Evolutionary conservation across 2,797 vertebrate species (phyloP).

Genomic region (Sphenodon punctatus): DNA sequence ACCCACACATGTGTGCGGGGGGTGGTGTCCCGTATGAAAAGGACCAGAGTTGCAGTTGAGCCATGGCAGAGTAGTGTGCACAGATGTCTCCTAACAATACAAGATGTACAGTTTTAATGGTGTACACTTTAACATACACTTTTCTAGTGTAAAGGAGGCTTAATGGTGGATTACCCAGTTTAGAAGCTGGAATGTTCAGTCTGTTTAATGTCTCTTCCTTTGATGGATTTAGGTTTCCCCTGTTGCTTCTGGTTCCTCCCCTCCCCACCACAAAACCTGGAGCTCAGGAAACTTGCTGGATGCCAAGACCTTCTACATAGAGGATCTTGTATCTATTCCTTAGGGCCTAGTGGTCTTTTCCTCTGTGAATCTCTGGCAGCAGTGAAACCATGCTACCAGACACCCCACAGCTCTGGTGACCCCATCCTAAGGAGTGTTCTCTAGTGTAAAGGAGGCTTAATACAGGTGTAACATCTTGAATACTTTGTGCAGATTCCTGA

Average conservation of each 20-base stretch:
- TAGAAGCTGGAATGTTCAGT: not conserved
- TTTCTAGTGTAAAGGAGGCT: too few relatives aligned
- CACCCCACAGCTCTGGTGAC: not conserved
- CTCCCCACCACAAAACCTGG: not conserved
- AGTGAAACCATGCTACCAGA: not conserved
- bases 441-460: not conserved
- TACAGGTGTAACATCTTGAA: too few relatives aligned
- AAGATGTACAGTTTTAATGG: too few relatives aligned
- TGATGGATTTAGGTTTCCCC: too few relatives aligned
- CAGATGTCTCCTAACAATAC: too few relatives aligned
- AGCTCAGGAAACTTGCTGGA: too few relatives aligned
- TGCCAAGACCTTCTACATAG: not conserved
- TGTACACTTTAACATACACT: too few relatives aligned
- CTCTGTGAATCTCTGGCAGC: not conserved
- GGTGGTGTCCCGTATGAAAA: too few relatives aligned
- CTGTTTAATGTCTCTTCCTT: too few relatives aligned
- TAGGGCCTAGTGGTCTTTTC: not conserved
- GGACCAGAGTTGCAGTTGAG: too few relatives aligned
- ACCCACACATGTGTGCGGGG: too few relatives aligned
- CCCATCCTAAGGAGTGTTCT: not conserved
- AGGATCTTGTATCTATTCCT: not conserved
- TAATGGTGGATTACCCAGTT: not conserved
- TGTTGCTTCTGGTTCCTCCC: not conserved
- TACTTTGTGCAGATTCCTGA: not conserved
- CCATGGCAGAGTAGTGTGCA: too few relatives aligned